Percentiles rank a stretch among this genome's conserved stretches.
phyloP scores from a whole-genome alignment of 2,888 invertebrate species.

The Spodoptera littoralis region DNA sequence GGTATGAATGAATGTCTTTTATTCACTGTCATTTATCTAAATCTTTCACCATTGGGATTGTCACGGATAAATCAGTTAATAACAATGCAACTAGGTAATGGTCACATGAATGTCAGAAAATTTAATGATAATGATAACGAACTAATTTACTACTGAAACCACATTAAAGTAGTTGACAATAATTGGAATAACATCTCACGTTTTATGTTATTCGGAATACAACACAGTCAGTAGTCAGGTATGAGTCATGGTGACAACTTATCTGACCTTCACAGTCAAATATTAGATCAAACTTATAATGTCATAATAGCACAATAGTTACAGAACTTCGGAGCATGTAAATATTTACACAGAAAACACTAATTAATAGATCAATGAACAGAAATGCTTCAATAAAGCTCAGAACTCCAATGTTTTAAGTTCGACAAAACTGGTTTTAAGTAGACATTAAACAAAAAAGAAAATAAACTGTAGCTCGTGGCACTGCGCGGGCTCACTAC shows the following conservation, averaged over 20 bases:
- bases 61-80: constrained; percentile 13
- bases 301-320: constrained; percentile 37
- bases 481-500: constrained; percentile 34
- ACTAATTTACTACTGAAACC: no score
- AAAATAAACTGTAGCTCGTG: constrained; percentile 5
- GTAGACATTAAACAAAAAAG: constrained; percentile 11
- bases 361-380: neutral
- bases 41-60: constrained; percentile 25
- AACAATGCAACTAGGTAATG: constrained; percentile 12
- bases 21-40: constrained; percentile 37
- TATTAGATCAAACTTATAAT: constrained; percentile 47
- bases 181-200: no score
- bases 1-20: constrained; percentile 40
- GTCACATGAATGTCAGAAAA: neutral
- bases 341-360: constrained; percentile 14
- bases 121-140: no score
- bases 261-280: constrained; percentile 45
- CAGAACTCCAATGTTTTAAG: constrained; percentile 5
- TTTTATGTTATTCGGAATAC: no score
- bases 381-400: constrained; percentile 5
- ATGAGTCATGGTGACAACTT: constrained; percentile 38
- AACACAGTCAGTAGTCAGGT: constrained; percentile 31
- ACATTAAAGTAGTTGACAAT: no score
- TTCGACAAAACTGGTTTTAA: constrained; percentile 31
- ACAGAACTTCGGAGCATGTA: constrained; percentile 7